Evolutionary conservation across 2,797 vertebrate species (phyloP), one percentile per base, ranked within the genome.

Genomic region (Cossypha polioptera): DNA sequence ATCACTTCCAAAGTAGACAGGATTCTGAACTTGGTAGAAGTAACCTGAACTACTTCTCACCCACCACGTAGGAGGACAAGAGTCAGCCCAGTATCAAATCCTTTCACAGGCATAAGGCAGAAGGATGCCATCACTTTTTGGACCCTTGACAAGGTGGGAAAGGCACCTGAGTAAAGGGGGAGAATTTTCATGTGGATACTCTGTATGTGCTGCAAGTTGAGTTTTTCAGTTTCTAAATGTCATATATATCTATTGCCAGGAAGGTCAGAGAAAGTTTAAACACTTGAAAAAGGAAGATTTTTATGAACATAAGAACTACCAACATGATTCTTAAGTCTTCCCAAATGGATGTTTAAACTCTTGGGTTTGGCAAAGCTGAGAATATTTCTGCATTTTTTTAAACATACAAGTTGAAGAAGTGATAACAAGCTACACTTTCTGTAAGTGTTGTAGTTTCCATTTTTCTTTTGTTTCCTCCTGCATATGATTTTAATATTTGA

Each of bases 211-310:
- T 76, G 26, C 28, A 86, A 69, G 4, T 5, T 19, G 36, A 48
- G 14, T 26, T 83, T 71, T 94, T 80, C n/a, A 26, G 1, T 69
- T 76, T 73, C 16, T 17, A 85, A 28, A 38, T 81, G 18, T 47
- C 51, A 74, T 5, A 28, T 5, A 15, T 4, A 9, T 12, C 16
- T 13, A 16, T 11, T 69, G 35, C 53, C 59, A 68, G 21, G 17
- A 85, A 88, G 50, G 65, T 91, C 87, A 94, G 45, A 78, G 25
- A 59, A 63, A 95, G 78, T 67, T 82, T 50, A 76, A 73, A 93
- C 38, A 12, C 57, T 45, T 43, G 8, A 87, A 55, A 42, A 88
- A 86, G 24, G 18, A 72, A 59, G 29, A 31, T 33, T 83, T 91
- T 81, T 79, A 55, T 40, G 47, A 90, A 68, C 16, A 5, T 45